Conservation (phyloP, 2,888 invertebrate species). For the Lycaena phlaeas region DNA sequence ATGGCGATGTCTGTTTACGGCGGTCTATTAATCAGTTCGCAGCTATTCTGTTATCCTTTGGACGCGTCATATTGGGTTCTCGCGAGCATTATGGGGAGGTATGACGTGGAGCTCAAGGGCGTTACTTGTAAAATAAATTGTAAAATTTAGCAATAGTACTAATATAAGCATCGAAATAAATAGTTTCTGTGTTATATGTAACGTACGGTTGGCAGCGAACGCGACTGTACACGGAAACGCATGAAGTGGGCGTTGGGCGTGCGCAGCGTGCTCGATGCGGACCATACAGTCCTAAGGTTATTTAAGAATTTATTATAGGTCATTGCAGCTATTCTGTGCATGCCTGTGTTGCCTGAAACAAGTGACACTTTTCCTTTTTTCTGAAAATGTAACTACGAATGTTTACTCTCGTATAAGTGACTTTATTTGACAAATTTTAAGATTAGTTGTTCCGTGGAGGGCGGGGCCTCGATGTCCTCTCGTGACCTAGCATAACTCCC, state of each 20-base stretch:
- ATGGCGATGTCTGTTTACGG: constrained; percentile 5
- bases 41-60: constrained; percentile 5
- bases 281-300: constrained; percentile 2
- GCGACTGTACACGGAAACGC: not conserved
- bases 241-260: no score
- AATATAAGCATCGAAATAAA: constrained; percentile 17
- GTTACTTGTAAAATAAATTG: constrained; percentile 11
- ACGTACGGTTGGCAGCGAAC: constrained; percentile 2
- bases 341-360: constrained; percentile 9
- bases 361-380: constrained; percentile 6
- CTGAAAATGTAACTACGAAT: constrained; percentile 6
- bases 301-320: constrained; percentile 8
- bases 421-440: constrained; percentile 11
- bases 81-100: not conserved
- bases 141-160: constrained; percentile 18
- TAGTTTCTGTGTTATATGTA: constrained; percentile 10
- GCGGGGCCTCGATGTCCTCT: constrained; percentile 17
- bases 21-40: constrained; percentile 5
- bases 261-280: not conserved
- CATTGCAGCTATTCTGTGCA: constrained; percentile 10
- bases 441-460: constrained; percentile 11
- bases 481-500: no score
- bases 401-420: constrained; percentile 8
- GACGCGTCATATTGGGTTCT: not conserved
- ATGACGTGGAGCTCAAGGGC: not conserved